Conservation (phyloP, 2,888 invertebrate genomes). For the Gasteruption jaculator region DNA sequence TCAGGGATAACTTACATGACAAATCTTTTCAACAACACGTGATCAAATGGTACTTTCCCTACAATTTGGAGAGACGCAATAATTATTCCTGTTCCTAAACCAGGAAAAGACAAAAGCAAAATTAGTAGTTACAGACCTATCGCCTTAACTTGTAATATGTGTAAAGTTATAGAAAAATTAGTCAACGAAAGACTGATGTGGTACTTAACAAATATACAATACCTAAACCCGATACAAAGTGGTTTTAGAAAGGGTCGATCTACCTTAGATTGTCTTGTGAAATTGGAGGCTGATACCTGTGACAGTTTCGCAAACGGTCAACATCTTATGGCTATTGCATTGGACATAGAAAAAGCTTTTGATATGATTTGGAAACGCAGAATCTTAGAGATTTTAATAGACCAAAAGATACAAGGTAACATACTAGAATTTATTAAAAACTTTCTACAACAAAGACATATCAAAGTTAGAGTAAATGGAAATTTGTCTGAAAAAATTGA, state of each 20-base stretch:
- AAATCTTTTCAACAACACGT: conserved; percentile 20
- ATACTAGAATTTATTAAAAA: conserved; percentile 11
- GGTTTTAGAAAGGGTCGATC: conserved; percentile 20
- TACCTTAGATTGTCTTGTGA: conserved; percentile 19
- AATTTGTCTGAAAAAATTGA: conserved; percentile 1
- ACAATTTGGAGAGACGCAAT: conserved; percentile 17
- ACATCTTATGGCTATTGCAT: conserved; percentile 12
- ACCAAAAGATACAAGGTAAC: not conserved
- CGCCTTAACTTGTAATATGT: conserved; percentile 19
- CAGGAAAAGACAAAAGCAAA: conserved; percentile 14
- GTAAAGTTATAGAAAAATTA: conserved; percentile 24
- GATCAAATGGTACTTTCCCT: conserved; percentile 13
- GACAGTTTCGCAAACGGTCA: conserved; percentile 17
- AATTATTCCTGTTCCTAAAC: conserved; percentile 20
- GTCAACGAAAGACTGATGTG: conserved; percentile 18
- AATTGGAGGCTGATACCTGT: conserved; percentile 17
- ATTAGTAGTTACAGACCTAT: conserved; percentile 19
- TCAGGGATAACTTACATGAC: conserved; percentile 4
- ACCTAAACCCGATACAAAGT: conserved; percentile 17
- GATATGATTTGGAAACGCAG: conserved; percentile 1
- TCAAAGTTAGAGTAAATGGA: conserved; percentile 14
- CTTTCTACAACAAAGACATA: conserved; percentile 17
- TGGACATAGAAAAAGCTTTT: conserved; percentile 6
- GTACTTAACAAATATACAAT: conserved; percentile 19
- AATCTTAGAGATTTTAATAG: not conserved